Evolutionary conservation across 2,888 invertebrate genomes (phyloP).

Genomic region (Phoronis australis): DNA sequence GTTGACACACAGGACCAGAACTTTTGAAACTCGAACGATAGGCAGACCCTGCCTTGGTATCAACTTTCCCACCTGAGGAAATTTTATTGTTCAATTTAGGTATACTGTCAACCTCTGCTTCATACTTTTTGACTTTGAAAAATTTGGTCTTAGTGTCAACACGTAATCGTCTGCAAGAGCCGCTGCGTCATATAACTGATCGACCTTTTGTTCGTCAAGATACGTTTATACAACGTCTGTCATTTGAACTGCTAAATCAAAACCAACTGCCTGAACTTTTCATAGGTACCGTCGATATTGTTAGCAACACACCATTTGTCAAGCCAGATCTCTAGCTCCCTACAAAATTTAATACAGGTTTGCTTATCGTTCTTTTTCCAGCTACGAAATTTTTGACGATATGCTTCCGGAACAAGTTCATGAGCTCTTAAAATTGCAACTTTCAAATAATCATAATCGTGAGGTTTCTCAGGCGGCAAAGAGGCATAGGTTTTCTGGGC

Average conservation of each 20-base stretch:
- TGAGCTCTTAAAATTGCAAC: not conserved
- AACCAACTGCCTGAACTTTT: not conserved
- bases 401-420: slow-evolving; percentile 1
- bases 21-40: too few species aligned
- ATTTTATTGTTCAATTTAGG: too few species aligned
- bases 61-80: too few species aligned
- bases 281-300: not conserved
- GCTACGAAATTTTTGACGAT: not conserved
- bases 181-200: not conserved
- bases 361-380: slow-evolving; percentile 1
- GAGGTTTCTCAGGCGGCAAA: not conserved
- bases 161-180: not conserved
- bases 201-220: not conserved
- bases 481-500: not conserved
- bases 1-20: too few species aligned
- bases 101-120: too few species aligned
- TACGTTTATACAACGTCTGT: not conserved
- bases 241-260: not conserved
- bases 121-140: too few species aligned
- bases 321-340: not conserved
- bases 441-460: not conserved
- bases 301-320: not conserved
- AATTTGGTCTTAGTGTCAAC: too few species aligned
- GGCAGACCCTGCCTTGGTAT: too few species aligned
- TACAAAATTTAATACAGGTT: slow-evolving; percentile 14